Percentiles rank a stretch among this genome's conserved stretches.
phyloP scores from a whole-genome alignment of 2,888 invertebrate species.

The Aporophyla nigra region DNA sequence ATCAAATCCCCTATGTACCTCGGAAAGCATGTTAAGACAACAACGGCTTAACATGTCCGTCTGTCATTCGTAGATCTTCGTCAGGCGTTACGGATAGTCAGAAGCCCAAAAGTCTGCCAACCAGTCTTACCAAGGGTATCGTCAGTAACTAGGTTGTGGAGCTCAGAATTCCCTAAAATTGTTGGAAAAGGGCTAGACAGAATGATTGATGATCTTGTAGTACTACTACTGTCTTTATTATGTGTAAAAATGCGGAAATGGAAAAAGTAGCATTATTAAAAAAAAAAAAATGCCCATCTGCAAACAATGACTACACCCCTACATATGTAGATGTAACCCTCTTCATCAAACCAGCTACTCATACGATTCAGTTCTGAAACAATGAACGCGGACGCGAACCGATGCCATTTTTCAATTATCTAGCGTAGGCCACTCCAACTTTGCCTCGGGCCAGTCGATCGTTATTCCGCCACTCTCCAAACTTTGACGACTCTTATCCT shows the following conservation, averaged over 20 bases:
- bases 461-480: conserved; percentile 53
- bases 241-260: neutral
- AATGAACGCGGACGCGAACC: conserved; percentile 24
- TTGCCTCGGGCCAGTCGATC: conserved; percentile 54
- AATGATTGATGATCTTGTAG: too few species aligned
- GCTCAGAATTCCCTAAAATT: too few species aligned
- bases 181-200: too few species aligned
- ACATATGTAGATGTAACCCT: neutral
- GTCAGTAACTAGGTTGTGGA: too few species aligned
- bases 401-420: conserved; percentile 61
- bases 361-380: conserved; percentile 38
- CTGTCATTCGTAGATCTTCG: too few species aligned
- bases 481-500: conserved; percentile 55
- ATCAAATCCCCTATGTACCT: too few species aligned
- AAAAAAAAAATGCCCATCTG: too few species aligned
- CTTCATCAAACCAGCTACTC: conserved; percentile 26
- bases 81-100: too few species aligned
- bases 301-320: neutral
- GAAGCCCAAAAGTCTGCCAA: too few species aligned
- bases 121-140: too few species aligned
- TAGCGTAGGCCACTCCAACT: conserved; percentile 36
- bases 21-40: too few species aligned
- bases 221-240: neutral
- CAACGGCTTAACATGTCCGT: too few species aligned
- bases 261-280: neutral